These are phyloP conservation scores for Drosophila murphyi DNA, from an alignment of 1,140 invertebrate species.

Conservation along the genomic window DNA sequence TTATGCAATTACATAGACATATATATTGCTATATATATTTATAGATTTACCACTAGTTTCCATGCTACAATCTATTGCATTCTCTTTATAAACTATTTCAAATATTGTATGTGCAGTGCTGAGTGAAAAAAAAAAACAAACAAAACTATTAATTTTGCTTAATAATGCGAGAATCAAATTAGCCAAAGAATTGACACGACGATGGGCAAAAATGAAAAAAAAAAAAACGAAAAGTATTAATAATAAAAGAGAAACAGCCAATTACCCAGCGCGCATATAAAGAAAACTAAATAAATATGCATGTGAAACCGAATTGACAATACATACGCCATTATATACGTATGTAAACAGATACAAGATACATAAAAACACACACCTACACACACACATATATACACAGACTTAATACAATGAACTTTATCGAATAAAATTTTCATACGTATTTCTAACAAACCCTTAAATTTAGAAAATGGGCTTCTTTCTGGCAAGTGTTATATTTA, in stretches of 20 bases:
- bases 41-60: constrained; percentile 56
- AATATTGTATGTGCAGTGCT: constrained; percentile 40
- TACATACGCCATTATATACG: constrained; percentile 21
- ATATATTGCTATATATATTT: constrained; percentile 31
- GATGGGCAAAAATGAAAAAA: constrained; percentile 43
- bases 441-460: constrained; percentile 77
- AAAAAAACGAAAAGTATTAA: constrained; percentile 53
- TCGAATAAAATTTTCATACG: constrained; percentile 83
- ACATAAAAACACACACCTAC: constrained; percentile 19
- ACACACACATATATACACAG: constrained; percentile 32
- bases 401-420: constrained; percentile 79
- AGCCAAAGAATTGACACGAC: constrained; percentile 74
- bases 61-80: constrained; percentile 40
- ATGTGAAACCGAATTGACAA: constrained; percentile 46
- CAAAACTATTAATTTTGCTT: constrained; percentile 40
- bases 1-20: constrained; percentile 70
- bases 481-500: neutral
- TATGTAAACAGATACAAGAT: neutral
- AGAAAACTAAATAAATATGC: constrained; percentile 25
- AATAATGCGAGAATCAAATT: constrained; percentile 67
- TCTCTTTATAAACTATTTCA: constrained; percentile 50
- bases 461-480: constrained; percentile 9
- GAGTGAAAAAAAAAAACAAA: constrained; percentile 23
- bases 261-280: constrained; percentile 38
- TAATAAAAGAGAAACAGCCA: constrained; percentile 23